Evolutionary conservation across 2,113 vertebrate species (phyloP), one percentile per base, ranked within the genome.

Genomic region (Australoheros scitulus): DNA sequence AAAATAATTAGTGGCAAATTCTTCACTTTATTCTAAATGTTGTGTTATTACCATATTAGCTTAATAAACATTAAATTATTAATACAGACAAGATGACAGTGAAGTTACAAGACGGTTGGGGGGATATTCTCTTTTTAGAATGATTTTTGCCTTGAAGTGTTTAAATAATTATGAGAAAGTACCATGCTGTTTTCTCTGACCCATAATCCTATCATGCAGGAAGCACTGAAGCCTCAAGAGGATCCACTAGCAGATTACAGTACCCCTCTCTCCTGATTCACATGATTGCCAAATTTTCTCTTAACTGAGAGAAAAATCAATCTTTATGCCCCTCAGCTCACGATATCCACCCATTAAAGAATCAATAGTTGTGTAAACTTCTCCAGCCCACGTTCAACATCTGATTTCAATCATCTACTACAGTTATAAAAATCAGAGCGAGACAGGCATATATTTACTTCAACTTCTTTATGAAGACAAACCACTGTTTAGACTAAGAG

Each of bases 101-200:
- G 14, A 61, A 82, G 36, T 80, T 1, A 1, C 29, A 38, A 61
- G 56, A 78, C 29, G 11, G 43, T 76, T 61, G 26, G 55, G 18
- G n/a, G n/a, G 34, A 7, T 6, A 7, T 34, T 13, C 5, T 43
- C 60, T 72, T 26, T 84, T 6, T 50, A 64, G 50, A 22, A 79
- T 80, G 47, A 18, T 81, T 84, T 84, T 15, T 59, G 64, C 34
- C 72, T 87, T 79, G 38, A 77, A 83, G 52, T 41, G 75, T 80
- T 90, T 59, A 79, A 83, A 83, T 88, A 81, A 87, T 88, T 75
- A 85, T 77, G 32, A 87, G 65, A 81, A 61, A 77, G 29, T 32
- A 38, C 26, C 47, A 9, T 80, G 65, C 43, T 81, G 75, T 56
- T 77, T 36, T 72, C 43, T n/a, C 43, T 63, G 15, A 82, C 20